These are phyloP conservation scores for Enteromius radiatus DNA, from an alignment of 2,797 vertebrate species.

Conservation along the genomic window DNA sequence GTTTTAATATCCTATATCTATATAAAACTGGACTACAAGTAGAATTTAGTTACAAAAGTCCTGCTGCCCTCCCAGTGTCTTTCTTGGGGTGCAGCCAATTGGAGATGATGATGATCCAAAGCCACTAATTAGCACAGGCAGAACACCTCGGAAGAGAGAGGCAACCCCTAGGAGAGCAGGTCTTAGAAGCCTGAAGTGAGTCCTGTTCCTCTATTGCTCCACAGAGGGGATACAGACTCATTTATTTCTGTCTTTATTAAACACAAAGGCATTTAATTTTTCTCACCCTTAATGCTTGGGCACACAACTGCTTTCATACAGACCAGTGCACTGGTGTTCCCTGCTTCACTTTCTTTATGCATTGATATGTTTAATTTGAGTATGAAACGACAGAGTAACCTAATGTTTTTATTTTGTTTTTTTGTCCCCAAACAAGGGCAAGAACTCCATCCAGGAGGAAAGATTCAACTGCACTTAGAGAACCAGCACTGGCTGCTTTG, in stretches of 20 bases:
- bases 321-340: not conserved
- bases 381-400: not conserved
- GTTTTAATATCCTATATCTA: not conserved
- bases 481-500: constrained; percentile 68
- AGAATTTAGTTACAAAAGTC: constrained; percentile 6
- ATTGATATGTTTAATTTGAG: not conserved
- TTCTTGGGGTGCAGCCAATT: constrained; percentile 55
- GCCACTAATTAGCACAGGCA: constrained; percentile 17
- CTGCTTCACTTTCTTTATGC: not conserved
- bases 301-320: not conserved
- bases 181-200: constrained; percentile 66
- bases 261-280: no score
- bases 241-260: not conserved
- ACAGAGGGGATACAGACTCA: not conserved
- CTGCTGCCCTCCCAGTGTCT: constrained; percentile 58
- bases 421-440: constrained; percentile 54
- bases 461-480: constrained; percentile 56
- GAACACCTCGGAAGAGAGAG: constrained; percentile 61
- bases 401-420: not conserved
- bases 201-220: not conserved
- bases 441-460: constrained; percentile 64
- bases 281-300: not conserved
- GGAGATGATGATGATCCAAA: constrained; percentile 44
- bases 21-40: not conserved
- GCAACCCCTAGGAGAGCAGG: constrained; percentile 62